These are phyloP conservation scores for Lepetodrilus schrolli DNA, from an alignment of 2,888 invertebrate genomes.

Conservation along the genomic window DNA sequence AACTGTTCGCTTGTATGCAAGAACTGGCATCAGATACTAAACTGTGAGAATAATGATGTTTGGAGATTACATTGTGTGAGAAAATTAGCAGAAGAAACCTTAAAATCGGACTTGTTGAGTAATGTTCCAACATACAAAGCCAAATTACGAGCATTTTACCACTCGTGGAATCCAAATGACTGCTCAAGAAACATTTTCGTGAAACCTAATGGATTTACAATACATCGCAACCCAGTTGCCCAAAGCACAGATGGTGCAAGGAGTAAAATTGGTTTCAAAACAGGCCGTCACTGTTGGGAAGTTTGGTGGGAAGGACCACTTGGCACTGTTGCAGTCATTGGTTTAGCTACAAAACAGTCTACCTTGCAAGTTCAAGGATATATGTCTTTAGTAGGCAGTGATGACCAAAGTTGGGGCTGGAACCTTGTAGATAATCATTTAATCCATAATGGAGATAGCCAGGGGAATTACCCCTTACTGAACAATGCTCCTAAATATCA, in stretches of 20 bases:
- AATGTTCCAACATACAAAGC: constrained; percentile 93
- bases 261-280: constrained; percentile 88
- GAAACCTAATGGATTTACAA: constrained; percentile 96
- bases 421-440: constrained; percentile 98
- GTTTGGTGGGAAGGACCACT: constrained; percentile 98
- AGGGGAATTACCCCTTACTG: constrained; percentile 92
- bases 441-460: constrained; percentile 95
- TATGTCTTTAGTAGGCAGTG: constrained; percentile 93
- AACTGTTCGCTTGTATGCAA: constrained; percentile 94
- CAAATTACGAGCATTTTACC: constrained; percentile 90
- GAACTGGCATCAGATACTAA: constrained; percentile 91
- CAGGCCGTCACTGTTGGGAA: constrained; percentile 97
- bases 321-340: constrained; percentile 98
- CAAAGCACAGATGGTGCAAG: constrained; percentile 96
- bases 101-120: constrained; percentile 92
- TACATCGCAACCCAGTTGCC: constrained; percentile 98
- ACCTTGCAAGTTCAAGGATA: constrained; percentile 95
- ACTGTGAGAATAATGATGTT: constrained; percentile 94
- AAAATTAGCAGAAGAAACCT: constrained; percentile 88
- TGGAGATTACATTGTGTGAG: constrained; percentile 93
- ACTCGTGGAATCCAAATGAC: constrained; percentile 98
- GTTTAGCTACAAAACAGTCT: constrained; percentile 82
- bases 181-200: constrained; percentile 97
- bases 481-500: constrained; percentile 99
- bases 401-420: constrained; percentile 99